Evolutionary conservation across 2,797 vertebrate species (phyloP).

Genomic region (Phoxinus dragarum): DNA sequence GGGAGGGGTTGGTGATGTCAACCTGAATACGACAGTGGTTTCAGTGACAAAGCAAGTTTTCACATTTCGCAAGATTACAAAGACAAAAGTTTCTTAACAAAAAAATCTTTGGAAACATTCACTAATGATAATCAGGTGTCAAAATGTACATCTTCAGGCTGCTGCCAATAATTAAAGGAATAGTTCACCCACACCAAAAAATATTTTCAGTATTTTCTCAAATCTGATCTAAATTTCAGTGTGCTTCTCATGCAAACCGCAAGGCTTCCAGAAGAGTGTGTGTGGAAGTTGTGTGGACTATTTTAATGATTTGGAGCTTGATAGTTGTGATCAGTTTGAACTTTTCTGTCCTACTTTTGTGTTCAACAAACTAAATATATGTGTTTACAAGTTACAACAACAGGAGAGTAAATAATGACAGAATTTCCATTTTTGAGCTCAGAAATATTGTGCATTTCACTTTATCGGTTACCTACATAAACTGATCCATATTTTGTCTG

Average conservation of each 20-base stretch:
- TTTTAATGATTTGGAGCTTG: neutral
- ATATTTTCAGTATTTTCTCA: neutral
- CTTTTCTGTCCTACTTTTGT: neutral
- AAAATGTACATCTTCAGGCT: neutral
- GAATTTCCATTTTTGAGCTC: neutral
- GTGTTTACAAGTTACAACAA: too few relatives aligned
- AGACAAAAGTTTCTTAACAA: neutral
- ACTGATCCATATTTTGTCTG: neutral
- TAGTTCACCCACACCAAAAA: neutral
- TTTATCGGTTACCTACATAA: neutral
- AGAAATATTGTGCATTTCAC: neutral
- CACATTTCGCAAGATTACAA: neutral
- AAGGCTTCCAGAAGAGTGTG: neutral
- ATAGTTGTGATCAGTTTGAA: neutral
- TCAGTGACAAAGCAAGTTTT: constrained; percentile 17
- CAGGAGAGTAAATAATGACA: neutral
- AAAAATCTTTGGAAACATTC: neutral
- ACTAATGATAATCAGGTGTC: neutral
- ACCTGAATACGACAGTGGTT: neutral
- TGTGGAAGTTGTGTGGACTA: neutral
- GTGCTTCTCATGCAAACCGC: neutral
- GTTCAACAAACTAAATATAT: neutral
- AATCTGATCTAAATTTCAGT: neutral
- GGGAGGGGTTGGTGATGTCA: neutral
- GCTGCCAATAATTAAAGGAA: neutral